Percentiles rank a stretch among this genome's conserved stretches.
These are phyloP conservation scores for Lasiommata megera DNA, from an alignment of 2,888 invertebrate genomes.

Conservation along the genomic window DNA sequence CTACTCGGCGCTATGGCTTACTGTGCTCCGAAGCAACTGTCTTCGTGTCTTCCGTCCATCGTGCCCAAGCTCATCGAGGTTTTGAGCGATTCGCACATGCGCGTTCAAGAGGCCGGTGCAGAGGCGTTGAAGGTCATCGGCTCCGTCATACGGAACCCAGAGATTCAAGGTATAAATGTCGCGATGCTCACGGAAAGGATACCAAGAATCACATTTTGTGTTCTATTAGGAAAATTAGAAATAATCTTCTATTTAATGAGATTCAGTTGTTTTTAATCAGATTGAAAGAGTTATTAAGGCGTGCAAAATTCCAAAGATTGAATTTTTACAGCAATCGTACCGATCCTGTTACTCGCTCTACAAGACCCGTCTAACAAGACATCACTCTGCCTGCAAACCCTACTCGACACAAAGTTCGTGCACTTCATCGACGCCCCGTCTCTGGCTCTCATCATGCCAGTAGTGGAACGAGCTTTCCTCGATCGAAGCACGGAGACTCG, in stretches of 20 bases:
- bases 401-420: slow-evolving; percentile 97
- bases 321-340: slow-evolving; percentile 86
- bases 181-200: too few species aligned
- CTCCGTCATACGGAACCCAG: slow-evolving; percentile 98
- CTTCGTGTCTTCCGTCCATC: slow-evolving; percentile 98
- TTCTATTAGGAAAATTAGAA: too few species aligned
- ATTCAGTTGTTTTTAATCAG: too few species aligned
- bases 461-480: slow-evolving; percentile 98
- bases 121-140: slow-evolving; percentile 98
- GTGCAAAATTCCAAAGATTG: too few species aligned
- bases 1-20: slow-evolving; percentile 98
- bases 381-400: slow-evolving; percentile 93
- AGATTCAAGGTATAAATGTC: slow-evolving; percentile 95
- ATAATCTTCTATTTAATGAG: too few species aligned
- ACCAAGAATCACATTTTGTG: too few species aligned
- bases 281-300: too few species aligned
- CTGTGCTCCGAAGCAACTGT: slow-evolving; percentile 99
- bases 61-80: slow-evolving; percentile 99
- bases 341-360: slow-evolving; percentile 92
- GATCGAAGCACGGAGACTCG: slow-evolving; percentile 98
- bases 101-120: slow-evolving; percentile 97
- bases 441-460: slow-evolving; percentile 99
- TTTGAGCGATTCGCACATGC: slow-evolving; percentile 97
- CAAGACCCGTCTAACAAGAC: slow-evolving; percentile 98
- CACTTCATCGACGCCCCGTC: slow-evolving; percentile 99